A percentile compares a stretch with the other conserved stretches of the same genome.
phyloP scores from a whole-genome alignment of 92 coral and sea anemone species.

The Bergia sp. region DNA sequence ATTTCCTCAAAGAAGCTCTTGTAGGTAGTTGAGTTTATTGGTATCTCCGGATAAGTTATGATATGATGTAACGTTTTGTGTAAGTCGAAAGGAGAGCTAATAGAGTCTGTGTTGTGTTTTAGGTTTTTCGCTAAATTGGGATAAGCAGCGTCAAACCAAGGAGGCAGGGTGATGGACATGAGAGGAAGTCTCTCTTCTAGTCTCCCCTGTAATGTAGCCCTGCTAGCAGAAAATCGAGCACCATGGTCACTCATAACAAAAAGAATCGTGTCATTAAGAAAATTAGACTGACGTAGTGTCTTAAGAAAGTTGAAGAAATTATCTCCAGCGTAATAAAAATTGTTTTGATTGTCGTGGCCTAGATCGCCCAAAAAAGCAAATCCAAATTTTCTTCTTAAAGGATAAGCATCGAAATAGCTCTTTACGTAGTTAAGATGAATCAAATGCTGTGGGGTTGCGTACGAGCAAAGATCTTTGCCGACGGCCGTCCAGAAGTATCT shows the following conservation, averaged over 20 bases:
- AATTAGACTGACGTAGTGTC: not conserved
- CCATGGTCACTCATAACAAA: not conserved
- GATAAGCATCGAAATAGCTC: constrained; percentile 75
- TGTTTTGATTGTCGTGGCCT: not conserved
- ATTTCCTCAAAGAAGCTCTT: too few relatives aligned
- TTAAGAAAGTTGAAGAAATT: not conserved
- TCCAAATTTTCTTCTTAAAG: constrained; percentile 70
- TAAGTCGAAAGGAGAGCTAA: too few relatives aligned
- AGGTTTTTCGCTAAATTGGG: too few relatives aligned
- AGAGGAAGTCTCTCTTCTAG: not conserved
- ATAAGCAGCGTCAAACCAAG: not conserved
- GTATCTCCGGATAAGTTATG: too few relatives aligned
- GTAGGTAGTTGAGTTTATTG: too few relatives aligned
- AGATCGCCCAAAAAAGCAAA: constrained; percentile 52
- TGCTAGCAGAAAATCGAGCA: not conserved
- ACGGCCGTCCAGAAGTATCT: constrained; percentile 81
- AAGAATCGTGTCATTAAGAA: not conserved
- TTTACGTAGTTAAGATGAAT: constrained; percentile 77
- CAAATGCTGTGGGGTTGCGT: constrained; percentile 70
- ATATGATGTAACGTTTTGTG: too few relatives aligned
- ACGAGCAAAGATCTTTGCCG: constrained; percentile 56
- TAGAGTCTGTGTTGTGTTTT: too few relatives aligned
- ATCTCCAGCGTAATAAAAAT: not conserved
- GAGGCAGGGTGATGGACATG: not conserved
- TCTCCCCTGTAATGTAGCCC: not conserved